A percentile compares a stretch with the other conserved stretches of the same genome.
Conservation (phyloP, 2,113 vertebrate species). For the Chiloscyllium plagiosum region DNA sequence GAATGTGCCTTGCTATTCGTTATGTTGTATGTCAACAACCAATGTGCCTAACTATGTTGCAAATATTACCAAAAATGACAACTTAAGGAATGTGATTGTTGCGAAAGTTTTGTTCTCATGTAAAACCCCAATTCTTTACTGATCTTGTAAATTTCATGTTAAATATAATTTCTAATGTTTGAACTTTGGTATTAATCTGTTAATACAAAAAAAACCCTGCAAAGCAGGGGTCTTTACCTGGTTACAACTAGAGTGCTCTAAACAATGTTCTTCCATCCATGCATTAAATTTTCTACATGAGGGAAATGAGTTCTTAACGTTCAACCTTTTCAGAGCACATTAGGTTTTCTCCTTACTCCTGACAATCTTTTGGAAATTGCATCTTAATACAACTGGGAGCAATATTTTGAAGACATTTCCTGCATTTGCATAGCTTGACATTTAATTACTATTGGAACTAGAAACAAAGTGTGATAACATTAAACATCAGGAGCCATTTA, state of each 20-base stretch:
- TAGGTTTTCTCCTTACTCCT: no score
- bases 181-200: slow-evolving; percentile 13
- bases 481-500: no score
- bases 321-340: neutral
- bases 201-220: neutral
- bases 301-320: neutral
- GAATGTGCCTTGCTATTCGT: slow-evolving; percentile 28
- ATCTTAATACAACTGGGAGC: no score
- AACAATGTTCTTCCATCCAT: neutral
- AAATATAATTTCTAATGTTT: slow-evolving; percentile 35
- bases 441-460: no score
- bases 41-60: slow-evolving; percentile 30
- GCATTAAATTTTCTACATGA: no score
- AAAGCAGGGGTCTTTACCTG: no score
- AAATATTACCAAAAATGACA: slow-evolving; percentile 17
- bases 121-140: slow-evolving; percentile 23
- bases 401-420: no score
- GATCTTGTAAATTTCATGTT: slow-evolving; percentile 30
- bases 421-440: no score
- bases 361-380: no score
- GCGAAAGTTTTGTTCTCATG: neutral
- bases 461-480: no score
- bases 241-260: neutral
- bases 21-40: neutral
- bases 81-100: slow-evolving; percentile 32